Percentiles rank a stretch among this genome's conserved stretches.
Conservation (phyloP, 2,113 vertebrate genomes). For the Myotis yumanensis region DNA sequence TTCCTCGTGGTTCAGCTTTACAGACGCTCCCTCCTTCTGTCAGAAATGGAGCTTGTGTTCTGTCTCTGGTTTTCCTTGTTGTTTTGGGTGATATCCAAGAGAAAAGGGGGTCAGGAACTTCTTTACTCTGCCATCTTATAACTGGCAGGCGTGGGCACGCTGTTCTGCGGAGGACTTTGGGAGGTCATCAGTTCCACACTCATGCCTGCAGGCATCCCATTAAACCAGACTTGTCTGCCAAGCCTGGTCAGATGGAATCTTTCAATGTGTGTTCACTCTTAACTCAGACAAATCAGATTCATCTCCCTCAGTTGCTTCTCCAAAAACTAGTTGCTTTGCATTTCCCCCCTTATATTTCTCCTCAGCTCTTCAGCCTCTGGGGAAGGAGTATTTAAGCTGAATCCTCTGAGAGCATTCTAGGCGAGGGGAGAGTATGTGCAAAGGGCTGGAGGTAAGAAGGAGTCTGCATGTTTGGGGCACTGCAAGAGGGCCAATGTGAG, state of each 20-base stretch:
- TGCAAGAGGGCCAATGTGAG: neutral
- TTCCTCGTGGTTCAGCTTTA: neutral
- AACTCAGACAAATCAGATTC: neutral
- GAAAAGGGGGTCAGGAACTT: neutral
- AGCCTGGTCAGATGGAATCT: neutral
- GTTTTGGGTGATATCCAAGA: neutral
- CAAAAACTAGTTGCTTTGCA: neutral
- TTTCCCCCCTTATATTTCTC: neutral
- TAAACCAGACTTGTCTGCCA: neutral
- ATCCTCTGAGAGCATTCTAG: neutral
- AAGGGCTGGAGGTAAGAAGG: neutral
- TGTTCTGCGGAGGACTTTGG: neutral
- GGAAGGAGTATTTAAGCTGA: neutral
- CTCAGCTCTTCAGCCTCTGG: neutral
- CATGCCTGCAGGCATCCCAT: neutral
- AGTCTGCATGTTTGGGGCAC: neutral
- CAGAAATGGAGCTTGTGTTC: neutral
- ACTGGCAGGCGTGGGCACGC: neutral
- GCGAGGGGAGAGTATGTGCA: neutral
- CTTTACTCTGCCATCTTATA: neutral
- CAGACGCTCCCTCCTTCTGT: neutral
- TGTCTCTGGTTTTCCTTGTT: neutral
- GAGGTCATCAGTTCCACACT: neutral
- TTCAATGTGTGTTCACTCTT: neutral
- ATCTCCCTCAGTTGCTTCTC: neutral